Evolutionary conservation across 1,140 invertebrate species (phyloP), one percentile per base, ranked within the genome.

Genomic region (Lepidotrigona ventralis): DNA sequence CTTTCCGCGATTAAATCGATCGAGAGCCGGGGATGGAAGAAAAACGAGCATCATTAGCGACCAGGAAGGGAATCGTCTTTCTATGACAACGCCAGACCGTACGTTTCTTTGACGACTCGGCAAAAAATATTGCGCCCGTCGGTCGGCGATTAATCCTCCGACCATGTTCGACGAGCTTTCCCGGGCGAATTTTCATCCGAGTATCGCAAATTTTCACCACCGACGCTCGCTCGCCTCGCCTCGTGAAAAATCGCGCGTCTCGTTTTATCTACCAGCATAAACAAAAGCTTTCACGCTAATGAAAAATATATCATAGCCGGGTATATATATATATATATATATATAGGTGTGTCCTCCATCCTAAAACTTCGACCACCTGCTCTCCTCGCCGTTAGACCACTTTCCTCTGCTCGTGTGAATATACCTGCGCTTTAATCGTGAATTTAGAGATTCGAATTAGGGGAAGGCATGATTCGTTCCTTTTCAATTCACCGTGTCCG

Each of bases 1-100:
- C 33, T 76, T 58, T 60, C 58, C 58, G 74, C 56, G 56, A 76
- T 76, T 76, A 76, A 76, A 76, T 76, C 74, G 74, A 76, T 76
- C 74, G 53, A 54, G 12, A 63, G 58, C 46, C 29, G 51, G 17
- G 51, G 39, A 53, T 66, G 51, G 39, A 63, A 76, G 74, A 76
- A 29, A 76, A 63, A 76, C 74, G 74, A 63, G 74, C 15, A 46
- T 76, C 56, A 76, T 76, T 76, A 76, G 58, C 74, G 74, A 33
- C 9, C 21, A 60, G 58, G 74, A 60, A 63, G 60, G 58, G 33
- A 63, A 63, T 46, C 74, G 58, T 76, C 74, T 76, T 76, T 76
- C 74, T 76, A 76, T 63, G 74, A 76, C 74, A 76, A 23, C 74
- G 74, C 29, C 74, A 76, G 58, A 63, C 74, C 74, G 74, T 63